A percentile compares a stretch with the other conserved stretches of the same genome.
Conservation (phyloP, 2,888 invertebrate genomes). For the Apotomis turbidana region DNA sequence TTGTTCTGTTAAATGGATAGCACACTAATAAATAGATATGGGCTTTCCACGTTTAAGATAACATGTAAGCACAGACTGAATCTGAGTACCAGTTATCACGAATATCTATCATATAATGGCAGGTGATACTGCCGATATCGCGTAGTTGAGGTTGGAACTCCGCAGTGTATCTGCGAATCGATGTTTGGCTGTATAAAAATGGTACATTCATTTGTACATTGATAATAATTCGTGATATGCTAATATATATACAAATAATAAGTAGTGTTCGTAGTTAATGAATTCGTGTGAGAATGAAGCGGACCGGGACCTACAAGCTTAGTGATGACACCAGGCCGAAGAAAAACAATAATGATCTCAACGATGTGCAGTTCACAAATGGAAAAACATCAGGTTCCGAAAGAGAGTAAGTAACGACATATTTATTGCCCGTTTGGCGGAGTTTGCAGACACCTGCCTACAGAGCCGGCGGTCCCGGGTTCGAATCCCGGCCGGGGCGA, state of each 20-base stretch:
- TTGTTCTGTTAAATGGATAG: slow-evolving; percentile 18
- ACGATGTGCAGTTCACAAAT: slow-evolving; percentile 37
- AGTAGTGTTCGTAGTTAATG: background rate
- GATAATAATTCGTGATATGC: background rate
- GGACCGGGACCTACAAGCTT: slow-evolving; percentile 29
- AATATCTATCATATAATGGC: slow-evolving; percentile 40
- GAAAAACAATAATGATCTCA: slow-evolving; percentile 24
- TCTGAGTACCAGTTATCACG: slow-evolving; percentile 26
- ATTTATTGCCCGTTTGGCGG: no score
- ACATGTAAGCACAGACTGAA: slow-evolving; percentile 21
- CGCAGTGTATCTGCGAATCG: slow-evolving; percentile 4
- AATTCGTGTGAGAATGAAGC: slow-evolving; percentile 28
- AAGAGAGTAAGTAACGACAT: slow-evolving; percentile 28
- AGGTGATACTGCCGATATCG: slow-evolving; percentile 37
- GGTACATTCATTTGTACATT: background rate
- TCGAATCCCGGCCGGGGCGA: no score
- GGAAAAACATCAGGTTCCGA: slow-evolving; percentile 28
- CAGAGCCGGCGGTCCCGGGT: no score
- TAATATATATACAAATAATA: background rate
- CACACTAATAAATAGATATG: slow-evolving; percentile 21
- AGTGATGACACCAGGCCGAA: slow-evolving; percentile 9
- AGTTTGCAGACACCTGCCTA: no score
- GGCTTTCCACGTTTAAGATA: slow-evolving; percentile 33
- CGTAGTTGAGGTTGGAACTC: slow-evolving; percentile 22
- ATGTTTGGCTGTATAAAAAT: background rate